Conservation (phyloP, 2,888 invertebrate genomes). For the Thelaira solivaga region DNA sequence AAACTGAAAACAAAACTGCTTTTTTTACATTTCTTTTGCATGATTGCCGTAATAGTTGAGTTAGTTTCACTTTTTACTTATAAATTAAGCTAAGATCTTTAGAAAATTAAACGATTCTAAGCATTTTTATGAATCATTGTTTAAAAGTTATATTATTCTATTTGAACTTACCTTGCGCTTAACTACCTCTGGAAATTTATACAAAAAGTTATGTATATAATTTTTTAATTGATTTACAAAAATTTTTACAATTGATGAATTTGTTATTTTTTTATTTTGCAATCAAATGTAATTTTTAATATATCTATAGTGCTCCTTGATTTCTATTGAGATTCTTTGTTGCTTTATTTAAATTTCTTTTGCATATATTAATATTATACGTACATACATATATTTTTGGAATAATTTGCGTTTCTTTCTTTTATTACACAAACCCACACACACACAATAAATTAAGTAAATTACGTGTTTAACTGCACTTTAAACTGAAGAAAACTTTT, state of each 20-base stretch:
- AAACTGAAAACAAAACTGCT: background rate
- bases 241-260: background rate
- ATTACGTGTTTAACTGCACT: too few relatives aligned
- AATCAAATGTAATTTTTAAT: background rate
- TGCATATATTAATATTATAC: background rate
- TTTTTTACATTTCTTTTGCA: conserved; percentile 18
- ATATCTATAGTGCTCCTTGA: background rate
- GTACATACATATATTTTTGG: background rate
- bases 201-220: background rate
- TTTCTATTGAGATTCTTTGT: background rate
- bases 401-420: conserved; percentile 39
- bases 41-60: background rate
- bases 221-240: conserved; percentile 6
- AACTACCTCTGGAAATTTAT: background rate
- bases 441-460: background rate
- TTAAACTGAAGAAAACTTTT: too few relatives aligned
- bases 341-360: conserved; percentile 2
- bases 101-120: background rate
- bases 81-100: conserved; percentile 11
- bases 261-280: background rate
- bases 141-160: background rate
- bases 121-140: conserved; percentile 40
- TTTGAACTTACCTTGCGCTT: conserved; percentile 18
- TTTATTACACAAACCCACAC: conserved; percentile 11
- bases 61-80: background rate